phyloP scores from a whole-genome alignment of 2,113 vertebrate genomes.

The Lichenostomus cassidix region DNA sequence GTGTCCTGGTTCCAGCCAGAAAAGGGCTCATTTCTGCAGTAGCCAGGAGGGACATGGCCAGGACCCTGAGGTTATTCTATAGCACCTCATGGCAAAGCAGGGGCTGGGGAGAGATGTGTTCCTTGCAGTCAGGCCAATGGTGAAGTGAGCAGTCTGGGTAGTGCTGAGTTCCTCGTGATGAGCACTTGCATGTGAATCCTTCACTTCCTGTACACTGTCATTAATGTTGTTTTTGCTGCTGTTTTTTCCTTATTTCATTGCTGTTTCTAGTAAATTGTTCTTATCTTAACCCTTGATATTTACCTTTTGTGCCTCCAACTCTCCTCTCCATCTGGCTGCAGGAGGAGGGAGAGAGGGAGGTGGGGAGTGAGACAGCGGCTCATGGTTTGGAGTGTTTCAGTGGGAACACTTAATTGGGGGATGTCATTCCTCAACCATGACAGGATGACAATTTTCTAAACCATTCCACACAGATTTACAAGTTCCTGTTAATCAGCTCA shows the following conservation, averaged over 20 bases:
- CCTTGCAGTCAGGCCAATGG: not conserved
- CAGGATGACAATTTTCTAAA: not conserved
- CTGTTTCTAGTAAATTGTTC: not conserved
- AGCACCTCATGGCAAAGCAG: not conserved
- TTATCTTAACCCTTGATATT: not conserved
- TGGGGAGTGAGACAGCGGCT: fast-evolving
- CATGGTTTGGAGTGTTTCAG: not conserved
- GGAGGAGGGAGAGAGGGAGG: not conserved
- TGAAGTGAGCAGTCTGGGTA: no score
- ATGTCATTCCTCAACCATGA: not conserved
- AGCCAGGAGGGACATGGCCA: not conserved
- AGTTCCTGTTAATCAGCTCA: not conserved
- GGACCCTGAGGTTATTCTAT: not conserved
- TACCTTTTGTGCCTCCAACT: not conserved
- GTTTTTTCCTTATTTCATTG: not conserved
- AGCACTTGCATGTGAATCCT: not conserved
- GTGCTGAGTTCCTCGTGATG: fast-evolving
- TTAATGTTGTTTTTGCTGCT: not conserved
- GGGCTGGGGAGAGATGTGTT: not conserved
- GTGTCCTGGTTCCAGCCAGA: not conserved
- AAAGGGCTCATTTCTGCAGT: not conserved
- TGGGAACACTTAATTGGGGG: not conserved
- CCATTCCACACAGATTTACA: not conserved
- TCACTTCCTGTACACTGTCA: not conserved
- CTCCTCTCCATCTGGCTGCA: not conserved